These are phyloP conservation scores for Steinernema khuongi DNA, from an alignment of 1,140 invertebrate genomes.

Conservation along the genomic window DNA sequence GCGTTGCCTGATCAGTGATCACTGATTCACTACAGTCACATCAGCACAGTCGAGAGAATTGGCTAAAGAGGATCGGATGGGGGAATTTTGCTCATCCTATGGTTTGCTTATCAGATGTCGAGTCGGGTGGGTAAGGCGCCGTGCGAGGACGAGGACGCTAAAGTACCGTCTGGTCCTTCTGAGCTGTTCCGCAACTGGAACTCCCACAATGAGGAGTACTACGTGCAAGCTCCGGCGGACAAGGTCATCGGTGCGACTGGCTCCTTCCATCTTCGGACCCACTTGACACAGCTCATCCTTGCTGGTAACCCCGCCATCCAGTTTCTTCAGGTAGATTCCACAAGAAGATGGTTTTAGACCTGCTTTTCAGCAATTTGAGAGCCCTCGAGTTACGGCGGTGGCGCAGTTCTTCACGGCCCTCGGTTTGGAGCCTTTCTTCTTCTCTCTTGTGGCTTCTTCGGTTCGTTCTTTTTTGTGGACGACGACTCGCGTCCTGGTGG, in stretches of 20 bases:
- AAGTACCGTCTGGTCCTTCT: too few relatives aligned
- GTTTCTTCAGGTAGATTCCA: conserved; percentile 27
- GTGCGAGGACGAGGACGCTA: too few relatives aligned
- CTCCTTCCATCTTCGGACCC: conserved; percentile 27
- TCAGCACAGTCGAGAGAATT: too few relatives aligned
- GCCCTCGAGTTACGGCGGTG: not conserved
- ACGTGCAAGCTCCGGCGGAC: conserved; percentile 27
- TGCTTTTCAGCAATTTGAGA: conserved; percentile 21
- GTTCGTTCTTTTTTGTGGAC: conserved; percentile 7
- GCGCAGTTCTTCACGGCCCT: conserved; percentile 28
- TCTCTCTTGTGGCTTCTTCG: conserved; percentile 25
- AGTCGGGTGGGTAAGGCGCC: too few relatives aligned
- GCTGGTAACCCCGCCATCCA: conserved; percentile 29
- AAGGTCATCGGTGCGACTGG: not conserved
- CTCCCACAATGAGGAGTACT: conserved; percentile 10
- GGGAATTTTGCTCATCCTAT: too few relatives aligned
- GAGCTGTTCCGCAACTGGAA: conserved; percentile 11
- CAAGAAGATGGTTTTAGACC: not conserved
- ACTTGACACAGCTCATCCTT: conserved; percentile 31
- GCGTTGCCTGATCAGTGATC: too few relatives aligned
- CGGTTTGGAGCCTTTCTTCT: conserved; percentile 34
- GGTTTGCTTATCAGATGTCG: too few relatives aligned
- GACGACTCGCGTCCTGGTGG: not conserved
- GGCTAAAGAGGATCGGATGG: too few relatives aligned
- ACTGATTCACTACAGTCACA: too few relatives aligned